phyloP scores from a whole-genome alignment of 2,113 vertebrate genomes.

The Podarcis raffonei region DNA sequence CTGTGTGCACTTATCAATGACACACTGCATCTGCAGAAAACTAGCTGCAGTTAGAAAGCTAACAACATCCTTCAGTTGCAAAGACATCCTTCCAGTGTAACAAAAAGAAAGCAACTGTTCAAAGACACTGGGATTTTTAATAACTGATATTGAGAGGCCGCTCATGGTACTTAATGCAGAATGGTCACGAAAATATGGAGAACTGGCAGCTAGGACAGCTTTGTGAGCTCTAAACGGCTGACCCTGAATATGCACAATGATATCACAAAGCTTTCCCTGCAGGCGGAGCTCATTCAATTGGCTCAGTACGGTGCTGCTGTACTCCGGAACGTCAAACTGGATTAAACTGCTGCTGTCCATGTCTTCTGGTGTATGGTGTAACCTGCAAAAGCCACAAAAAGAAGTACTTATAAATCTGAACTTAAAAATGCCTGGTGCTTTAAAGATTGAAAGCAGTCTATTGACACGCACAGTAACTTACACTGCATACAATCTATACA shows the following conservation, averaged over 20 bases:
- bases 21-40: constrained; percentile 98
- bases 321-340: constrained; percentile 98
- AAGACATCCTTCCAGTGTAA: constrained; percentile 97
- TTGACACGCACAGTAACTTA: not conserved
- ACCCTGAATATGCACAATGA: constrained; percentile 97
- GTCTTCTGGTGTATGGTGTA: constrained; percentile 78
- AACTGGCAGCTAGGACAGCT: constrained; percentile 96
- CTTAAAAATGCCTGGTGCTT: not conserved
- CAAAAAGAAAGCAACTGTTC: constrained; percentile 97
- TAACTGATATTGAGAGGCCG: constrained; percentile 97
- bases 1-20: constrained; percentile 98
- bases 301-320: constrained; percentile 96
- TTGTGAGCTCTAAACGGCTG: constrained; percentile 97
- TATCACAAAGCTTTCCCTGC: constrained; percentile 97
- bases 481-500: constrained; percentile 7
- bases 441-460: not conserved
- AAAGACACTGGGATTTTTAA: constrained; percentile 97
- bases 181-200: constrained; percentile 98
- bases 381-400: constrained; percentile 70
- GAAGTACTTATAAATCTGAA: constrained; percentile 32
- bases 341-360: constrained; percentile 98
- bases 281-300: constrained; percentile 96
- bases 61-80: constrained; percentile 96
- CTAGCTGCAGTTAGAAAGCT: constrained; percentile 97
- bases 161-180: constrained; percentile 97